Base-by-base conservation (phyloP, 2,888 invertebrate species). In the Protonemura montana region DNA sequence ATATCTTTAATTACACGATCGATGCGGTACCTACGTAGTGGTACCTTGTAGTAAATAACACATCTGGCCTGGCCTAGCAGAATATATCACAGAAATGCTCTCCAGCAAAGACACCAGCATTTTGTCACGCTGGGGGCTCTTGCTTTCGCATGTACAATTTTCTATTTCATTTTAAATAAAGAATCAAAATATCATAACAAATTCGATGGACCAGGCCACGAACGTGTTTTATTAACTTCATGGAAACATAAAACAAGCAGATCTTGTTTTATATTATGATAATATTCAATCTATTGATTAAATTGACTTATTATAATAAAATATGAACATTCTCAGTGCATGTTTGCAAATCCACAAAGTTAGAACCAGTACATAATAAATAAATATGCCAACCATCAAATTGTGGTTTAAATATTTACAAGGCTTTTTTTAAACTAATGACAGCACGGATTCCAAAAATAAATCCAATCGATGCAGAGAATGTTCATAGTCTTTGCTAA, bases 51-150 rank as follows among this genome's bases (percentile, higher is more conserved):
- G 13, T 41, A 59, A 59, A 59, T 59, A 59, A 81, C 81, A 81
- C 81, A n/a, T 28, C 80, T 59, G 91, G 91, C 91, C 91, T 91
- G 91, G 91, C 91, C 91, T 91, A 91, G 91, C 89, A 91, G 91
- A 91, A 91, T 91, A 91, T 91, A 91, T 91, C 91, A 91, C 91
- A 91, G 91, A 89, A 90, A 90, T 85, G 87, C 88, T 87, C 84
- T 59, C 86, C 82, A 28, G 84, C 84, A 84, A 76, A 59, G 84
- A 26, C 59, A 59, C 59, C 59, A 59, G 59, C 59, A 13, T 59
- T 7, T 59, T 13, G 2, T 7, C 21, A 21, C 59, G 16, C 13
- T 21, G 13, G 59, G 59, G 59, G 59, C 59, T 10, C 59, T 59
- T 59, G 59, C 59, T 59, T 59, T 59, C 59, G 59, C 59, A 59